Conservation (phyloP, 2,888 invertebrate species). For the Rugalucina vietnamica region DNA sequence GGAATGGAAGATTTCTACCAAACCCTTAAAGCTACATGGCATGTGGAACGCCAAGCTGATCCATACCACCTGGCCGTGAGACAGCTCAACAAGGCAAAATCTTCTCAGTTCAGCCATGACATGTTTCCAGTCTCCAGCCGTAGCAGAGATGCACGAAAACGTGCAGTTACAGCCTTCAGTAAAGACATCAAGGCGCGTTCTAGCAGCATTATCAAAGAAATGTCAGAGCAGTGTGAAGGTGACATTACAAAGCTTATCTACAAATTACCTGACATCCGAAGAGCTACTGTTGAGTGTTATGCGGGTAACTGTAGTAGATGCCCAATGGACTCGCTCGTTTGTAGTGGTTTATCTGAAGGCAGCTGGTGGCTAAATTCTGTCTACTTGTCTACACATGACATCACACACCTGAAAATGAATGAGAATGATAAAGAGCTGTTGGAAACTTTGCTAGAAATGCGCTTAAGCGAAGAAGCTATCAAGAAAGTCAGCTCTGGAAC, state of each 20-base stretch:
- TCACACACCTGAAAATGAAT: no score
- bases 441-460: no score
- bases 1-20: slow-evolving; percentile 17
- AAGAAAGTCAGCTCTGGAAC: no score
- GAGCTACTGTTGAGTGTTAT: slow-evolving; percentile 13
- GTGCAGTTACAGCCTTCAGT: slow-evolving; percentile 18
- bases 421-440: no score
- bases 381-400: no score
- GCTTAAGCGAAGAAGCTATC: no score
- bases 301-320: slow-evolving; percentile 22
- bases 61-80: slow-evolving; percentile 16
- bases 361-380: neutral
- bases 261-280: neutral
- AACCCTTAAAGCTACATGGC: neutral
- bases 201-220: slow-evolving; percentile 21
- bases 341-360: slow-evolving; percentile 5
- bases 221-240: neutral
- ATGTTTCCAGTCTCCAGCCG: slow-evolving; percentile 3
- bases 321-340: slow-evolving; percentile 11
- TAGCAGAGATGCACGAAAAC: neutral
- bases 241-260: neutral
- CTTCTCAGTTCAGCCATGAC: slow-evolving; percentile 15
- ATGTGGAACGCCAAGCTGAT: slow-evolving; percentile 7
- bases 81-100: slow-evolving; percentile 11
- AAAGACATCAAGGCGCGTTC: slow-evolving; percentile 17